These are phyloP conservation scores for Gastracanthus pulcherrimus DNA, from an alignment of 2,888 invertebrate genomes.

Conservation along the genomic window DNA sequence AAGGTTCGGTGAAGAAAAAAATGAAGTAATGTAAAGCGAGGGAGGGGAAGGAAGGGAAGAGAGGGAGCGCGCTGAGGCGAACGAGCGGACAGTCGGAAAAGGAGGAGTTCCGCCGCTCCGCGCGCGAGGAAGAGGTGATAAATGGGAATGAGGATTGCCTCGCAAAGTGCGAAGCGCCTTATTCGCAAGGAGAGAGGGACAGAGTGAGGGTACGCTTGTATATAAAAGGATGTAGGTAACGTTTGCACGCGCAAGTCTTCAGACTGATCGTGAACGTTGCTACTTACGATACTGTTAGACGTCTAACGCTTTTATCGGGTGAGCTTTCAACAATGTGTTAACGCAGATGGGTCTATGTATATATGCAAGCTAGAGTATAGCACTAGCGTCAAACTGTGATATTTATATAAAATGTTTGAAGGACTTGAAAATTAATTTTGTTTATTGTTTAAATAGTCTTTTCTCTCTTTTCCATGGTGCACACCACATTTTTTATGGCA, in stretches of 20 bases:
- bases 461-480: no score
- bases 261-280: background rate
- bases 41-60: constrained; percentile 48
- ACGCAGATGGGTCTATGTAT: no score
- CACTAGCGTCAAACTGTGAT: no score
- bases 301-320: background rate
- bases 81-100: constrained; percentile 64
- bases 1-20: constrained; percentile 63
- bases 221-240: background rate
- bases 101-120: constrained; percentile 60
- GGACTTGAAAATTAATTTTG: no score
- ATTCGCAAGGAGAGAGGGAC: background rate
- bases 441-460: no score
- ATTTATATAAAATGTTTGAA: no score
- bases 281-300: background rate
- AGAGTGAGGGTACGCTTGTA: background rate
- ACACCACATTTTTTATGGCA: no score
- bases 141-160: constrained; percentile 75
- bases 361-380: no score
- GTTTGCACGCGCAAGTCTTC: background rate
- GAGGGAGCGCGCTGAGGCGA: constrained; percentile 34
- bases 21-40: constrained; percentile 54
- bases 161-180: constrained; percentile 63
- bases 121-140: constrained; percentile 69
- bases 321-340: no score